Evolutionary conservation across 2,797 vertebrate genomes (phyloP), one percentile per base, ranked within the genome.

Genomic region (Hydrocynus forskahlii): DNA sequence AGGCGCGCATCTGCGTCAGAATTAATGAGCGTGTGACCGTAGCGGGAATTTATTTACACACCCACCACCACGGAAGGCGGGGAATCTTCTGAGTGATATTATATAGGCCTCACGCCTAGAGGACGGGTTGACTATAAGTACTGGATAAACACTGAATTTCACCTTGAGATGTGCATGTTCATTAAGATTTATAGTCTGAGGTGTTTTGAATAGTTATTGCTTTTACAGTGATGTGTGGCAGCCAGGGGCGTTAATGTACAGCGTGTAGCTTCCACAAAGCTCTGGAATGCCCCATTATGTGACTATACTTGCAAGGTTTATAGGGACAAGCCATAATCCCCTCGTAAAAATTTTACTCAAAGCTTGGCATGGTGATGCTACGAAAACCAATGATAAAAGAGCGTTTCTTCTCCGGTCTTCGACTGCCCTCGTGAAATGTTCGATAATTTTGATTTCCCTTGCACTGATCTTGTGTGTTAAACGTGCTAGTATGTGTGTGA

Each of bases 21-120:
- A 81, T 83, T 85, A 83, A 85, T 87, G 81, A 83, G 69, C 75
- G 66, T 75, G 67, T 52, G 69, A 62, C 77, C 63, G 23, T 81
- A 50, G 70, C 29, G 25, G 62, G 35, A 85, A 75, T 77, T 76
- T 14, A 80, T 83, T 70, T 76, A 83, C 66, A 57, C 57, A 40
- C 14, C 9, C 57, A 57, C 68, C 54, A 76, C 62, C 78, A 48
- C 35, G 43, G 52, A 52, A 73, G 77, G 60, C 50, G 23, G 38
- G 52, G 21, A 45, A 70, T 64, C 72, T 69, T 23, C 25, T 75
- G 23, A 68, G 21, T 50, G 45, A 54, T 63, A 40, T 78, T 4
- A 4, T 75, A 29, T 9, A 60, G 43, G 60, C 69, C 38, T 68
- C 5, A 14, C 21, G 12, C 7, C 6, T 48, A 50, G 5, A 25